Evolutionary conservation across 35 echinoderm and acorn worm species (phyloP), one percentile per base, ranked within the genome.

Genomic region (Holothuria glaberrima): DNA sequence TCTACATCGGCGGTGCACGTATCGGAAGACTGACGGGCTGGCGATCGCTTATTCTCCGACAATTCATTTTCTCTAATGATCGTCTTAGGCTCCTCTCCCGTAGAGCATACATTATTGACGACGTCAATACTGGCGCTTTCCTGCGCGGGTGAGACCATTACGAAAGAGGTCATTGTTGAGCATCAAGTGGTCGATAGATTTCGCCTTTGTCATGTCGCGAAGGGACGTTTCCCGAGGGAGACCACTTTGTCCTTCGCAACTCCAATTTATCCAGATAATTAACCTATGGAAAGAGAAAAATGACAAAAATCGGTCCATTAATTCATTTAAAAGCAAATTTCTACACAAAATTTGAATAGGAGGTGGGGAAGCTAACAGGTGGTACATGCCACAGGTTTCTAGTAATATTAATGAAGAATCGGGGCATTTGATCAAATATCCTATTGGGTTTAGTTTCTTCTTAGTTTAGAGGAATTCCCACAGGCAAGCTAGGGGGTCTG

Each of bases 31-130:
- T 36, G 52, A 84, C 46, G 80, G 57, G 26, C 56, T 48, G 80
- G 52, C 58, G 80, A 63, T 60, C 32, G 80, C 80, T 63, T 84
- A 59, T 84, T 57, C 52, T 84, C 80, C 22, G 80, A 63, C 80
- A 63, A 84, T 84, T 84, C 80, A 84, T 84, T 84, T 63, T 84
- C 80, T 36, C 80, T 84, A 84, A 84, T 84, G 80, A 84, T 84
- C 80, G 80, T 63, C 59, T 61, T 84, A 84, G 80, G 59, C 80
- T 87, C 62, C 27, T 87, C 66, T 59, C 61, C 35, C 45, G 60
- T 87, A 87, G 54, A 87, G 31, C 85, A 87, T 67, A 71, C n/a
- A 87, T 87, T 87, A 87, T 29, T 71, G 60, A 87, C 66, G 34
- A 71, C 85, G 65, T 87, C 85, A 87, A 87, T 87, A 36, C 85